Percentiles rank a stretch among this genome's conserved stretches.
phyloP scores from a whole-genome alignment of 2,888 invertebrate species.

The Palloptera scutellata region DNA sequence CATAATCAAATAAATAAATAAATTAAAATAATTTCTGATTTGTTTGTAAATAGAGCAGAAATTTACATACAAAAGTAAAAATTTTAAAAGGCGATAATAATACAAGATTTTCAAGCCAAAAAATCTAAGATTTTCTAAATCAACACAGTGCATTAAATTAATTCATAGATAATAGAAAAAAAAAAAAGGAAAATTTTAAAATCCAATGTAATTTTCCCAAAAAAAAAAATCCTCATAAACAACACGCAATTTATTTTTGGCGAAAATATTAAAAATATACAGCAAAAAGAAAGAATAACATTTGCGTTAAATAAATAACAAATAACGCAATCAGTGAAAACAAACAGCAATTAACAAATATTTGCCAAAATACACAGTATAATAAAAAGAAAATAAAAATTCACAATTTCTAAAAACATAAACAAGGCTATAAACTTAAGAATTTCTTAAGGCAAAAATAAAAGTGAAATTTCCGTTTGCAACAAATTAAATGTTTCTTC shows the following conservation, averaged over 20 bases:
- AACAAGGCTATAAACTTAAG: slow-evolving; percentile 5
- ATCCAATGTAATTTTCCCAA: not conserved
- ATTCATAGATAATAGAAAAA: too few relatives aligned
- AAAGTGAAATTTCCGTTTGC: not conserved
- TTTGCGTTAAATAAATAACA: too few relatives aligned
- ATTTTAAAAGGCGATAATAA: not conserved
- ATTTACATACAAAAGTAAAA: not conserved
- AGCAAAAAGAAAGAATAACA: slow-evolving; percentile 16
- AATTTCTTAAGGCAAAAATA: slow-evolving; percentile 8
- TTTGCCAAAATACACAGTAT: not conserved
- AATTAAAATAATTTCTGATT: not conserved
- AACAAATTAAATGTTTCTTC: not conserved
- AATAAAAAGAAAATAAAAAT: slow-evolving; percentile 1
- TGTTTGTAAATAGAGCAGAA: not conserved
- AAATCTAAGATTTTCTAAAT: not conserved
- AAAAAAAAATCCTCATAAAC: too few relatives aligned
- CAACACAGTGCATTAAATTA: not conserved
- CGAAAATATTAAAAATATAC: not conserved
- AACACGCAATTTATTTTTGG: not conserved
- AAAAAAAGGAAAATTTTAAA: not conserved
- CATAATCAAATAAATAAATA: not conserved
- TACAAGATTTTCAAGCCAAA: slow-evolving; percentile 15
- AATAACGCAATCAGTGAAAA: not conserved
- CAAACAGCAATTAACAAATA: not conserved
- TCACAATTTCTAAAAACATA: not conserved